A percentile compares a stretch with the other conserved stretches of the same genome.
These are phyloP conservation scores for Erethizon dorsatum DNA, from an alignment of 2,797 vertebrate genomes.

Conservation along the genomic window DNA sequence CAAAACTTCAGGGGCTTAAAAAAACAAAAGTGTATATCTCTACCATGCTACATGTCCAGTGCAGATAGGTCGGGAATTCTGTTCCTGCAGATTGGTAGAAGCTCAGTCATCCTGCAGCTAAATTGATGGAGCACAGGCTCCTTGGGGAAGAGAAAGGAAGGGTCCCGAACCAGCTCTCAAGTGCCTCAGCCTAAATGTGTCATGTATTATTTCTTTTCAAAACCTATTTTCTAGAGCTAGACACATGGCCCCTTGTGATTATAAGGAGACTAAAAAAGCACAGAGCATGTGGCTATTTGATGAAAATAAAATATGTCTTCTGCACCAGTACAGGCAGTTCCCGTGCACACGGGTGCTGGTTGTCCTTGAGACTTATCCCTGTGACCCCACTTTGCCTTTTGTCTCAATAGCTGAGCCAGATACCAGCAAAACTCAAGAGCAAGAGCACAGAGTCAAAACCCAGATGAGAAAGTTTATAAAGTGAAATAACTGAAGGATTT, in stretches of 20 bases:
- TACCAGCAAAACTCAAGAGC: not conserved
- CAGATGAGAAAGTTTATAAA: not conserved
- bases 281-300: not conserved
- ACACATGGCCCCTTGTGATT: not conserved
- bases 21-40: not conserved
- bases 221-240: not conserved
- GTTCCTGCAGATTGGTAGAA: not conserved
- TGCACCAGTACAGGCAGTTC: not conserved
- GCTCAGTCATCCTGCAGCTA: not conserved
- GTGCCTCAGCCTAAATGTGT: not conserved
- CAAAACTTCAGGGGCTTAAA: not conserved
- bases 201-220: not conserved
- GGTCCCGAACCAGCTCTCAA: not conserved
- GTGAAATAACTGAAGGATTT: not conserved
- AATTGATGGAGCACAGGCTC: not conserved
- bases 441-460: not conserved
- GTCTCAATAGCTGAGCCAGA: not conserved
- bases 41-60: not conserved
- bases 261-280: not conserved
- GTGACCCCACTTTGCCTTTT: not conserved
- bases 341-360: not conserved
- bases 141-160: not conserved
- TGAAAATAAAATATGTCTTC: not conserved
- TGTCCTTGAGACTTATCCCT: not conserved
- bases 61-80: not conserved